A percentile compares a stretch with the other conserved stretches of the same genome.
Conservation (phyloP, 2,888 invertebrate species). For the Hetaerina titia region DNA sequence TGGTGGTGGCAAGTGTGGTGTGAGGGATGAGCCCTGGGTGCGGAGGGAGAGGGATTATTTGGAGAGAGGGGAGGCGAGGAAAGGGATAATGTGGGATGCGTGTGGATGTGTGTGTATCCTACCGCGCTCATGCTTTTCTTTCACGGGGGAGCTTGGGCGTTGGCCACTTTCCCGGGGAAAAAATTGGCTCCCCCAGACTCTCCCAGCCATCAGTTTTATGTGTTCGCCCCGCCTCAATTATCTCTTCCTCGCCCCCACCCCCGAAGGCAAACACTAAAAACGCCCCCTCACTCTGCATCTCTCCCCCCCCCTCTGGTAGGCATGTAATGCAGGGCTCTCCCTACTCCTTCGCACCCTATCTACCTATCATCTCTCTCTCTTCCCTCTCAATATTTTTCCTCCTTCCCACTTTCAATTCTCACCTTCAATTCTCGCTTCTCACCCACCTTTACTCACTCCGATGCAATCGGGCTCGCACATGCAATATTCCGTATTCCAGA, state of each 20-base stretch:
- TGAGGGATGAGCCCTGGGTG: neutral
- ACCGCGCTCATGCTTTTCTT: neutral
- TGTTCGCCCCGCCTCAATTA: constrained; percentile 39
- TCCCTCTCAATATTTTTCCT: neutral
- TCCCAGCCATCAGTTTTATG: neutral
- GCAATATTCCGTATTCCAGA: neutral
- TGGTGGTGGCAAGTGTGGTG: neutral
- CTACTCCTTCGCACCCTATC: neutral
- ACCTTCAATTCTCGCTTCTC: neutral
- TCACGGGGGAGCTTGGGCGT: neutral
- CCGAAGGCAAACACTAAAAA: neutral
- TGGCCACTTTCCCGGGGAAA: neutral
- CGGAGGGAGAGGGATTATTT: neutral
- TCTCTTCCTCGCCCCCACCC: neutral
- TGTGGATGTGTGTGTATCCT: neutral
- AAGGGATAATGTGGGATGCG: neutral
- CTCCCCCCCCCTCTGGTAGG: neutral
- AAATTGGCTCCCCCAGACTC: neutral
- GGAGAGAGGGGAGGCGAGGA: neutral
- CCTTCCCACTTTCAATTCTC: neutral
- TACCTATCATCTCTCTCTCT: neutral
- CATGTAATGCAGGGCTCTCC: neutral
- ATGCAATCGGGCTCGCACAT: neutral
- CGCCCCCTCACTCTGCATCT: neutral
- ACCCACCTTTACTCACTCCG: neutral